phyloP scores from a whole-genome alignment of 1,140 invertebrate species.

The Atta texana region DNA sequence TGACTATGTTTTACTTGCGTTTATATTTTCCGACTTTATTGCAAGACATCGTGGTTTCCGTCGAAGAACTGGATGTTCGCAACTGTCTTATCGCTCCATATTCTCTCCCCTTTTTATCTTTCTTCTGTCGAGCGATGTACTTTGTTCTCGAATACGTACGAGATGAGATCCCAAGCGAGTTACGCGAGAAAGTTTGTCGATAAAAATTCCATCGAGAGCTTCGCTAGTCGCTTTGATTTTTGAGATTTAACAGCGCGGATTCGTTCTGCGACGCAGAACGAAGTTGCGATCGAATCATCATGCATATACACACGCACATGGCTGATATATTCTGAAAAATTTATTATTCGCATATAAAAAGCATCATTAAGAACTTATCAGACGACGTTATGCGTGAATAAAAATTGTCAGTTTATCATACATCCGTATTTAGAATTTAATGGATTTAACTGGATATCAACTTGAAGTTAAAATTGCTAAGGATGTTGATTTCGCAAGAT shows the following conservation, averaged over 20 bases:
- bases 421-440: conserved; percentile 13
- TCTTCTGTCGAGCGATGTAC: conserved; percentile 31
- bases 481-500: background rate
- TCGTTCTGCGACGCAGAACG: conserved; percentile 32
- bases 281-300: conserved; percentile 56
- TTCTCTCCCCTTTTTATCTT: conserved; percentile 50
- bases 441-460: background rate
- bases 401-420: conserved; percentile 26
- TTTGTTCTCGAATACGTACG: conserved; percentile 61
- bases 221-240: conserved; percentile 58
- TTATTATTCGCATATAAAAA: conserved; percentile 56
- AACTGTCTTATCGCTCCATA: conserved; percentile 60
- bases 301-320: conserved; percentile 18
- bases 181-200: conserved; percentile 65
- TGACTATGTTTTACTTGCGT: conserved; percentile 19
- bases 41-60: conserved; percentile 35
- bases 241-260: conserved; percentile 66
- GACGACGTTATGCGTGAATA: background rate
- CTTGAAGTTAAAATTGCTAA: background rate
- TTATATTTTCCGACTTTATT: conserved; percentile 48
- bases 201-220: conserved; percentile 74
- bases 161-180: conserved; percentile 62
- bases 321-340: conserved; percentile 43
- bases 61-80: conserved; percentile 34
- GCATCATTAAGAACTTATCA: conserved; percentile 47